phyloP scores from a whole-genome alignment of 2,888 invertebrate genomes.

The Gisinianus flammeolus region DNA sequence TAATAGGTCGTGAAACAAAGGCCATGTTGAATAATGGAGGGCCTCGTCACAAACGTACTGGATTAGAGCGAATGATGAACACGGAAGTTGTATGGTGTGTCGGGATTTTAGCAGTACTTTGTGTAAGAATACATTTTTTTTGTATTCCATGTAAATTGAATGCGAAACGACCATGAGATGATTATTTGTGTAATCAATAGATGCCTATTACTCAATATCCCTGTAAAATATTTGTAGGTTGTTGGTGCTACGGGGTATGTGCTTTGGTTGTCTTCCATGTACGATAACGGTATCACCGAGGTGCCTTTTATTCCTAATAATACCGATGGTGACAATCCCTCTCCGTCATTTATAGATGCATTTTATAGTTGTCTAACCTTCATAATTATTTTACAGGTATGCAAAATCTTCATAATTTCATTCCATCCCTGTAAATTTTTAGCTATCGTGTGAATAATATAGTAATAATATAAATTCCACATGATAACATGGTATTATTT shows the following conservation, averaged over 20 bases:
- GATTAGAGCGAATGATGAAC: conserved; percentile 92
- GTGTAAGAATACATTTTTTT: conserved; percentile 63
- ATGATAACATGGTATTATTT: too few species aligned
- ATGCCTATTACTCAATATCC: too few species aligned
- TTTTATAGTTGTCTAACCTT: conserved; percentile 93
- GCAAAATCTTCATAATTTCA: too few species aligned
- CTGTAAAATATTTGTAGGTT: conserved; percentile 61
- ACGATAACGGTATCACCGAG: too few species aligned
- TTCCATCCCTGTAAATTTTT: too few species aligned
- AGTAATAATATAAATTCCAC: too few species aligned
- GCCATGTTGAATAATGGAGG: conserved; percentile 97
- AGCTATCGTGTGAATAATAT: too few species aligned
- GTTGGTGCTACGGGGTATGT: conserved; percentile 90
- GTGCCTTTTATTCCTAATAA: conserved; percentile 66
- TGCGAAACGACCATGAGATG: too few species aligned
- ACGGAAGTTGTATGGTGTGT: conserved; percentile 97
- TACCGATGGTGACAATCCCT: too few species aligned
- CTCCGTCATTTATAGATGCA: conserved; percentile 72
- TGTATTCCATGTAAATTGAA: too few species aligned
- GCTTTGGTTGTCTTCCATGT: conserved; percentile 76
- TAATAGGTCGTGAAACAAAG: conserved; percentile 89
- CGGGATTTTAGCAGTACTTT: conserved; percentile 84
- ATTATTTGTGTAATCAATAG: too few species aligned
- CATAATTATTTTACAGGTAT: conserved; percentile 88
- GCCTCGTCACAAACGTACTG: conserved; percentile 90